A percentile compares a stretch with the other conserved stretches of the same genome.
Conservation (phyloP, 2,113 vertebrate genomes). For the Xerus inauris region DNA sequence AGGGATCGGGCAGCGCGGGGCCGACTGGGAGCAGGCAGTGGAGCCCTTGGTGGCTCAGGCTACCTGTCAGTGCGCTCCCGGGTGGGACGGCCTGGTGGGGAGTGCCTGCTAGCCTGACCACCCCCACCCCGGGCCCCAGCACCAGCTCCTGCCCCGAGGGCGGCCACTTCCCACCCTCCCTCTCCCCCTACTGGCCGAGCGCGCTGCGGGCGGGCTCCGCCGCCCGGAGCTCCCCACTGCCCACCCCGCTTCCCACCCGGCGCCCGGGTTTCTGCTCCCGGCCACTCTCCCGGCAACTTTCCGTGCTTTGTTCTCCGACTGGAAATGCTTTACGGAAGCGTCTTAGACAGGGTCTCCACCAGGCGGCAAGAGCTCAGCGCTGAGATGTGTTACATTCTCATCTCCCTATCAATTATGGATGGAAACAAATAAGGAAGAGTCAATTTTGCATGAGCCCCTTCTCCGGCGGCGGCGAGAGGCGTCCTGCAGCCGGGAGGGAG, state of each 20-base stretch:
- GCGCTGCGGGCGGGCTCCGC: neutral
- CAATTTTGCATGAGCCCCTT: slow-evolving; percentile 72
- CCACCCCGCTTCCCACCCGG: neutral
- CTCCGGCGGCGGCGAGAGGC: slow-evolving; percentile 41
- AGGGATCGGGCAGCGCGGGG: neutral
- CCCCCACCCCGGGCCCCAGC: neutral
- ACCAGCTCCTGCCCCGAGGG: neutral
- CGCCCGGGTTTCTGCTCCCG: slow-evolving; percentile 3
- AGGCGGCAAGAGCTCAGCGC: slow-evolving; percentile 53
- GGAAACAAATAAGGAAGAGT: slow-evolving; percentile 84
- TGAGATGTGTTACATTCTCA: slow-evolving; percentile 73
- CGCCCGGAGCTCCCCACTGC: neutral
- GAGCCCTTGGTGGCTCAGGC: neutral
- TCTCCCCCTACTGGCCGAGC: slow-evolving; percentile 8
- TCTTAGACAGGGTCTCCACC: slow-evolving; percentile 66
- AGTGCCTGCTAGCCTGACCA: neutral
- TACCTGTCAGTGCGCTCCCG: slow-evolving; percentile 23
- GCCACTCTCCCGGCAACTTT: slow-evolving; percentile 77
- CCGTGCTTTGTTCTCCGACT: slow-evolving; percentile 75
- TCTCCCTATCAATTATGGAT: slow-evolving; percentile 85
- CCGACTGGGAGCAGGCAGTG: neutral
- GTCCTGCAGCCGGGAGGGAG: slow-evolving; percentile 55
- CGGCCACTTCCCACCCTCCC: neutral
- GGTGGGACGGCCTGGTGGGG: neutral
- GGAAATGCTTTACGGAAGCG: slow-evolving; percentile 70